Base-by-base conservation (phyloP, 2,113 vertebrate species). In the Oncorhynchus clarkii region DNA sequence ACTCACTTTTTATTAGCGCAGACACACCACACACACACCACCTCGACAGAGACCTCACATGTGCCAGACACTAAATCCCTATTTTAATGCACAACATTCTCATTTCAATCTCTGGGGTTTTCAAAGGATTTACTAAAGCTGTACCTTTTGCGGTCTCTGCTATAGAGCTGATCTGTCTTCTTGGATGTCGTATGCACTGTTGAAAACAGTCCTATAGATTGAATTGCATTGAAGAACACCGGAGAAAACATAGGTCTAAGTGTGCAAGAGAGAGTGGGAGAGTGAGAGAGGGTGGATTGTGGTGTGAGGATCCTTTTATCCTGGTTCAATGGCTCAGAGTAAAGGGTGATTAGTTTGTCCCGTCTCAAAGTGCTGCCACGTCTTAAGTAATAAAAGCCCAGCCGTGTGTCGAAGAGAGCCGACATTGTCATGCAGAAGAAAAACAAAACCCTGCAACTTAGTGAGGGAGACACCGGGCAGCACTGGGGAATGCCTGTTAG, bases 381-480 rank as follows among this genome's bases (percentile, higher is more conserved):
- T 89, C 90, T 92, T 88, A 80, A 82, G 89, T 92, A 92, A 91
- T 92, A 90, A 92, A 92, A 90, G 84, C 75, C 29, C 13, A 73
- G 74, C 70, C 71, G 86, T 76, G 66, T 69, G 71, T 82, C 76
- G 54, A 86, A 85, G 82, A 83, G 78, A 86, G 78, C 67, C 39
- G 79, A 80, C 84, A 81, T 85, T 84, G 88, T 89, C 76, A 76
- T 66, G 31, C 24, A 0, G 81, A 85, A 86, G 76, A 66, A 67
- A 81, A 80, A 79, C 71, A 85, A 79, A 81, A 70, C 62, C 67
- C 57, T 18, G 70, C 51, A 31, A 51, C 73, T 73, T 39, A 76
- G 81, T 71, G 84, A 75, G 18, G 31, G 64, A 79, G 62, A 82
- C 49, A 51, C 60, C 39, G 62, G 76, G 78, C 77, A 84, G 73